A percentile compares a stretch with the other conserved stretches of the same genome.
Conservation (phyloP, 2,113 vertebrate genomes). For the Aramus guarauna region DNA sequence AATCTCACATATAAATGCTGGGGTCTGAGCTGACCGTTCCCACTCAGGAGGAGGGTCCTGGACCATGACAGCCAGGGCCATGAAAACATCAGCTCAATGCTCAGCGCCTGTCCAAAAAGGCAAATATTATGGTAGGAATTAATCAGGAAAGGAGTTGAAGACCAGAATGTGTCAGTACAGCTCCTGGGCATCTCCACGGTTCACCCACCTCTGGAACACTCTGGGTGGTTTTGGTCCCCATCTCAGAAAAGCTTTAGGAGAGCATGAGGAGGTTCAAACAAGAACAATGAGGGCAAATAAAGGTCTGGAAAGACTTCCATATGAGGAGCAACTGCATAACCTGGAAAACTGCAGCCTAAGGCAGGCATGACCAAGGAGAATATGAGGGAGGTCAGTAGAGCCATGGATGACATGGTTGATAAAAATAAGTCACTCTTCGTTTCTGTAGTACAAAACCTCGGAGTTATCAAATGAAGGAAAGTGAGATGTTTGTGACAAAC, state of each 20-base stretch:
- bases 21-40: neutral
- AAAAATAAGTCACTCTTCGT: neutral
- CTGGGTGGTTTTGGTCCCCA: neutral
- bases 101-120: neutral
- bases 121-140: neutral
- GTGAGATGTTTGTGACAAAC: neutral
- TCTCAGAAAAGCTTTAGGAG: neutral
- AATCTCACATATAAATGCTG: neutral
- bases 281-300: neutral
- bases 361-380: neutral
- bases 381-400: neutral
- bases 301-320: neutral
- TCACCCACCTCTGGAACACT: neutral
- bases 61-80: neutral
- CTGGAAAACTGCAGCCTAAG: neutral
- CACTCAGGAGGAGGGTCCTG: neutral
- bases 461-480: neutral
- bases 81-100: neutral
- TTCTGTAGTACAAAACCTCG: neutral
- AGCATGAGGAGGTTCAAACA: neutral
- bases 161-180: neutral
- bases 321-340: neutral
- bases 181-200: neutral
- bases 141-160: neutral
- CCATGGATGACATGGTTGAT: neutral